Conservation (phyloP, 2,113 vertebrate genomes). For the Lucifuga dentata region DNA sequence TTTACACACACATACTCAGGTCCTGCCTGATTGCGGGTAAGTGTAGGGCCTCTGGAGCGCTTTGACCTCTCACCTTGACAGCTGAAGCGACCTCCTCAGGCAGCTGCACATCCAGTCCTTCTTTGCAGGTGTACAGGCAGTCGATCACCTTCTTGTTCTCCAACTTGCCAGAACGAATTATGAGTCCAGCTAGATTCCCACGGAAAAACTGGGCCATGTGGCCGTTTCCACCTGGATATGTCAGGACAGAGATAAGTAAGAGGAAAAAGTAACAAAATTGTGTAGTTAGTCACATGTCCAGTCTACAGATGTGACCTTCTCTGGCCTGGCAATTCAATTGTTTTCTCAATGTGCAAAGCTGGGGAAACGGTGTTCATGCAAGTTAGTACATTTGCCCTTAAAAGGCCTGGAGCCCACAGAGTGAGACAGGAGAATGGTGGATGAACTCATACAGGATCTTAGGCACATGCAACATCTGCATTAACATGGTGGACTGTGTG, state of each 20-base stretch:
- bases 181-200: conserved; percentile 93
- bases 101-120: conserved; percentile 91
- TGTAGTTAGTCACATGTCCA: conserved; percentile 2
- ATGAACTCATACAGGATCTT: conserved; percentile 59
- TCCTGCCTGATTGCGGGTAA: not conserved
- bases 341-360: conserved; percentile 47
- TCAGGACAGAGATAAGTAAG: conserved; percentile 3
- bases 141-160: conserved; percentile 98
- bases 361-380: conserved; percentile 84
- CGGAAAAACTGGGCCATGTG: conserved; percentile 95
- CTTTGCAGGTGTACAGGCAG: conserved; percentile 98
- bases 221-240: conserved; percentile 85
- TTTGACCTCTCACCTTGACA: conserved; percentile 87
- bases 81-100: conserved; percentile 86
- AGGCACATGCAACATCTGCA: conserved; percentile 84
- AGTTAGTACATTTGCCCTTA: conserved; percentile 85
- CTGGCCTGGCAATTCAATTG: conserved; percentile 58
- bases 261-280: not conserved
- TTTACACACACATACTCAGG: not conserved
- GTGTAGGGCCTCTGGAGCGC: not conserved
- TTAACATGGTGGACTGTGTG: conserved; percentile 16
- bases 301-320: conserved; percentile 32
- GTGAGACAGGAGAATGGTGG: conserved; percentile 50
- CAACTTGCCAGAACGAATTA: conserved; percentile 92
- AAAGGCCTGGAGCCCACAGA: conserved; percentile 48